A percentile compares a stretch with the other conserved stretches of the same genome.
Evolutionary conservation across 2,113 vertebrate species (phyloP).

Genomic region (Baryphthengus martii): DNA sequence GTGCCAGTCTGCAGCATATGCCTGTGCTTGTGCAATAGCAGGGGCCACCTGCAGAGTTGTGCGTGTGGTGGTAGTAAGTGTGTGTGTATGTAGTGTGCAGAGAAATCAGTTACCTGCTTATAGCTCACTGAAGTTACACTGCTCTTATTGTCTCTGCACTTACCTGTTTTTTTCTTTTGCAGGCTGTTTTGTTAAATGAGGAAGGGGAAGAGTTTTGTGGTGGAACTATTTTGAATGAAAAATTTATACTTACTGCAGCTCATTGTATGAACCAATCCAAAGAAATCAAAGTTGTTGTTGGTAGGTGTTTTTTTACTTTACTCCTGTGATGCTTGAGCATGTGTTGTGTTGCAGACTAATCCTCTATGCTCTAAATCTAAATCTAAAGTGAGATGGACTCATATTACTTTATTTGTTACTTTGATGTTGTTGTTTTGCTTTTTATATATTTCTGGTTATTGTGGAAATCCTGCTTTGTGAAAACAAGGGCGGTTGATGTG

Average conservation of each 20-base stretch:
- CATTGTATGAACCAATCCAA: conserved; percentile 86
- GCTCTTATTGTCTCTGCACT: neutral
- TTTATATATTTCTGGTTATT: neutral
- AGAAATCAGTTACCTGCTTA: neutral
- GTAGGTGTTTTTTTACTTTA: conserved; percentile 67
- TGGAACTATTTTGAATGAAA: conserved; percentile 85
- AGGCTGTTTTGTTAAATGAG: conserved; percentile 88
- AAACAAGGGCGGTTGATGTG: neutral
- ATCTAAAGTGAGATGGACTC: rapidly evolving
- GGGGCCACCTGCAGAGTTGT: neutral
- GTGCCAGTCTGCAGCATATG: neutral
- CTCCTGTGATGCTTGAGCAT: neutral
- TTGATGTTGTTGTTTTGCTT: neutral
- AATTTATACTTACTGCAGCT: conserved; percentile 85
- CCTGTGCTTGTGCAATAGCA: neutral
- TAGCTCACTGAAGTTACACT: neutral
- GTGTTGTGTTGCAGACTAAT: neutral
- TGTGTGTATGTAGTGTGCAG: neutral
- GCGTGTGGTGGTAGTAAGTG: neutral
- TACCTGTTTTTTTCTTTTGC: neutral
- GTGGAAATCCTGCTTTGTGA: neutral
- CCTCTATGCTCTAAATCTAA: neutral
- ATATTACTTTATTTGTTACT: neutral
- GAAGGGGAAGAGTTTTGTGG: conserved; percentile 82
- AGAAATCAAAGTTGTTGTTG: conserved; percentile 79